These are phyloP conservation scores for Eurytoma adleriae DNA, from an alignment of 2,888 invertebrate genomes.

Conservation along the genomic window DNA sequence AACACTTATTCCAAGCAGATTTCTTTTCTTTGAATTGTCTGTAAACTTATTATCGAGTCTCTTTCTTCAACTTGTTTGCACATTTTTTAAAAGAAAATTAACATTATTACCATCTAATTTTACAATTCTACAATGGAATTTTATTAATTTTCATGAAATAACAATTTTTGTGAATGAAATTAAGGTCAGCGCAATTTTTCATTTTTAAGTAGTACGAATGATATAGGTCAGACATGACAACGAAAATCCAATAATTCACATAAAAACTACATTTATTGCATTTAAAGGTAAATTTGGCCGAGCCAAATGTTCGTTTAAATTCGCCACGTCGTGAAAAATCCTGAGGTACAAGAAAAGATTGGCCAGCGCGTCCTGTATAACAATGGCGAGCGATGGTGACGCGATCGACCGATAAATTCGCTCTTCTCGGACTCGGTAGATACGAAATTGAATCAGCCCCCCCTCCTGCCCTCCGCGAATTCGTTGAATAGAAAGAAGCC, in stretches of 20 bases:
- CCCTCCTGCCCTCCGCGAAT: slow-evolving; percentile 4
- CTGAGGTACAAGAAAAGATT: slow-evolving; percentile 8
- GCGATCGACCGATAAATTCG: slow-evolving; percentile 53
- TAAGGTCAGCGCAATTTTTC: too few relatives aligned
- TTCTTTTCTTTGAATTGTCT: too few relatives aligned
- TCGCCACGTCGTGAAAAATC: slow-evolving; percentile 7
- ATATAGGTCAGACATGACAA: not conserved
- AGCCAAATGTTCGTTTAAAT: slow-evolving; percentile 17
- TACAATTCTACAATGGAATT: too few relatives aligned
- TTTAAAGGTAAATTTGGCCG: not conserved
- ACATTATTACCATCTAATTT: too few relatives aligned
- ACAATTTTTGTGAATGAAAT: too few relatives aligned
- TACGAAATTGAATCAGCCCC: not conserved
- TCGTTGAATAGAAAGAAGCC: slow-evolving; percentile 45
- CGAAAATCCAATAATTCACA: not conserved
- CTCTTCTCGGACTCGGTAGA: not conserved
- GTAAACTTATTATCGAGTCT: too few relatives aligned
- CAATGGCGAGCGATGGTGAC: slow-evolving; percentile 22
- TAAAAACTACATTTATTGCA: too few relatives aligned
- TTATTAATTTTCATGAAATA: too few relatives aligned
- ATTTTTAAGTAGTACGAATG: not conserved
- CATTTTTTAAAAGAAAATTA: too few relatives aligned
- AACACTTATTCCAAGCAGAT: too few relatives aligned
- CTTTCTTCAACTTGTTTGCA: too few relatives aligned
- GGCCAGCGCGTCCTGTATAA: slow-evolving; percentile 25